phyloP scores from a whole-genome alignment of 2,113 vertebrate species.

The Xiphias gladius region DNA sequence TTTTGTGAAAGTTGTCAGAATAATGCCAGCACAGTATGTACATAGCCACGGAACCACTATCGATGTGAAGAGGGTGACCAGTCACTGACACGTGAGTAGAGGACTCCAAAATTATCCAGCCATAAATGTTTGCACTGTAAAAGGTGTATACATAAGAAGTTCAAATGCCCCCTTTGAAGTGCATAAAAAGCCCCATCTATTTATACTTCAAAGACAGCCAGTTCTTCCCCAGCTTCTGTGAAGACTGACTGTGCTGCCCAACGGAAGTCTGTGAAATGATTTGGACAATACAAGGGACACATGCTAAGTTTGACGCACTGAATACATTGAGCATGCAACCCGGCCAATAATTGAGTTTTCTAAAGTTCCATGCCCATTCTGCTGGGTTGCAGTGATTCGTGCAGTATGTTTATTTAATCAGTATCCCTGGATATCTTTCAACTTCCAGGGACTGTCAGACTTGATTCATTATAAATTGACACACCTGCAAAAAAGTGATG shows the following conservation, averaged over 20 bases:
- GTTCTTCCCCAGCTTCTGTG: constrained; percentile 65
- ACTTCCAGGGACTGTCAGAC: constrained; percentile 13
- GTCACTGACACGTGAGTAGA: constrained; percentile 24
- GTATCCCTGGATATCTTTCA: constrained; percentile 20
- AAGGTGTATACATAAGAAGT: constrained; percentile 73
- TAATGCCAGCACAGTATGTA: background rate
- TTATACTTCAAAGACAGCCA: constrained; percentile 79
- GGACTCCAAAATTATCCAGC: constrained; percentile 35
- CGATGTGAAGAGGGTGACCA: background rate
- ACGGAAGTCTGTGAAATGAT: constrained; percentile 76
- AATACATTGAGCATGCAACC: constrained; percentile 53
- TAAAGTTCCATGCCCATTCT: constrained; percentile 33
- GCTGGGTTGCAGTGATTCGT: background rate
- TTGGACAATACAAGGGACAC: constrained; percentile 71
- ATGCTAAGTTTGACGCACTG: constrained; percentile 62
- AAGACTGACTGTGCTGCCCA: constrained; percentile 64
- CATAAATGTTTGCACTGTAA: constrained; percentile 48
- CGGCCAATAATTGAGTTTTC: constrained; percentile 5
- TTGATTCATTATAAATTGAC: constrained; percentile 2
- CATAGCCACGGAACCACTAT: background rate
- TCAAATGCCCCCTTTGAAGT: constrained; percentile 79
- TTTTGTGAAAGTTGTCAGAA: background rate
- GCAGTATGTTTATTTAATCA: constrained; percentile 48
- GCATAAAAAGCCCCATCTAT: constrained; percentile 67
- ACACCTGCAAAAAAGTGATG: constrained; percentile 17